Percentiles rank a stretch among this genome's conserved stretches.
These are phyloP conservation scores for Poecile montanus DNA, from an alignment of 2,797 vertebrate genomes.

Conservation along the genomic window DNA sequence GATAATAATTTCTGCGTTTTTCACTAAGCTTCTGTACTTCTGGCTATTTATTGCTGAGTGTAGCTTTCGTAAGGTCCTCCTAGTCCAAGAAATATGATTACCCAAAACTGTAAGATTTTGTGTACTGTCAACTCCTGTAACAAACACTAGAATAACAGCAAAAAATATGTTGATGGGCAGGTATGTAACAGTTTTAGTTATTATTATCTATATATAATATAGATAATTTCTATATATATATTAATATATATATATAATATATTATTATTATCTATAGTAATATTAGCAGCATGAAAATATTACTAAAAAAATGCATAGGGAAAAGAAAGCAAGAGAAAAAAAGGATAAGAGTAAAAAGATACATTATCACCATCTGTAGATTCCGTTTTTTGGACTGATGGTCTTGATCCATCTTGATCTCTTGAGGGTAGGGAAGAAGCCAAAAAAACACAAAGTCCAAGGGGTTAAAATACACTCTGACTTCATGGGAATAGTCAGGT, in stretches of 20 bases:
- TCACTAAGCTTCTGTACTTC: neutral
- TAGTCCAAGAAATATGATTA: conserved; percentile 5
- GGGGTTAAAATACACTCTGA: neutral
- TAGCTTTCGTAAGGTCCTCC: neutral
- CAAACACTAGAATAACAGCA: neutral
- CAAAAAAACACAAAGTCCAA: neutral
- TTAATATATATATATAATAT: too few relatives aligned
- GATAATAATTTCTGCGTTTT: conserved; percentile 42
- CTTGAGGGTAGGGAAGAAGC: neutral
- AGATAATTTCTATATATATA: too few relatives aligned
- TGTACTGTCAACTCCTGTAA: neutral
- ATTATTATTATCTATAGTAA: neutral
- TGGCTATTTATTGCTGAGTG: neutral
- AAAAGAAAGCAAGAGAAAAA: neutral
- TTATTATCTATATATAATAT: too few relatives aligned
- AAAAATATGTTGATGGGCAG: neutral
- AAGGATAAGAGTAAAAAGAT: neutral
- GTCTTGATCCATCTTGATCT: neutral
- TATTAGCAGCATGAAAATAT: neutral
- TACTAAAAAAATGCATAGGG: neutral
- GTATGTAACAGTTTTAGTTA: neutral
- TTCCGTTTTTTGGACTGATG: neutral
- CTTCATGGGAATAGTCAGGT: neutral
- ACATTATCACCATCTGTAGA: neutral
- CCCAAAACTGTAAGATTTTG: neutral